Conservation (phyloP, 2,797 vertebrate genomes). For the Leptoclinus maculatus region DNA sequence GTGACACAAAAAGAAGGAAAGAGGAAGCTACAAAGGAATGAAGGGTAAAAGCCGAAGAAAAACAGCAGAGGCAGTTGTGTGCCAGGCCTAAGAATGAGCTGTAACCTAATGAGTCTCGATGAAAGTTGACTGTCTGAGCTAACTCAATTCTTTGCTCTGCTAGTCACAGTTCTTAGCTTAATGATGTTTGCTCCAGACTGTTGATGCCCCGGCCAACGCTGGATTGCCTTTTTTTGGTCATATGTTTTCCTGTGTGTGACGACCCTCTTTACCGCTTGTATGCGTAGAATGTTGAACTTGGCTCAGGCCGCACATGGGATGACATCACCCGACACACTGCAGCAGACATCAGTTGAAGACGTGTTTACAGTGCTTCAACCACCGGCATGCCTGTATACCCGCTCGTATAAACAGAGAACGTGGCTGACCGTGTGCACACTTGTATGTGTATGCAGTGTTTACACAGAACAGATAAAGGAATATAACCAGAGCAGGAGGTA, state of each 20-base stretch:
- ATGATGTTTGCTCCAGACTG: conserved; percentile 74
- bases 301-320: conserved; percentile 46
- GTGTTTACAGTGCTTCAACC: conserved; percentile 74
- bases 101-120: conserved; percentile 73
- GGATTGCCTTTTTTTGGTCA: conserved; percentile 73
- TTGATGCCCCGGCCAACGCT: conserved; percentile 56
- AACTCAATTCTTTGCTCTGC: conserved; percentile 80
- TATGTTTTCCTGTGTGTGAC: conserved; percentile 46
- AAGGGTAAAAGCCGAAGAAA: conserved; percentile 15
- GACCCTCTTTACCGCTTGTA: conserved; percentile 33
- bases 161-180: conserved; percentile 71
- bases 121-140: conserved; percentile 74
- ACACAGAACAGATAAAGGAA: conserved; percentile 65
- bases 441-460: conserved; percentile 53
- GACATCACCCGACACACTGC: conserved; percentile 70
- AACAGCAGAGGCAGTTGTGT: conserved; percentile 29
- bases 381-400: conserved; percentile 55
- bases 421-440: conserved; percentile 55
- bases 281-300: conserved; percentile 66
- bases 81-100: conserved; percentile 69
- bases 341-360: conserved; percentile 73
- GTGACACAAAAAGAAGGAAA: conserved; percentile 20
- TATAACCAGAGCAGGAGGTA: conserved; percentile 37
- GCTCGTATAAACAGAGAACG: conserved; percentile 71
- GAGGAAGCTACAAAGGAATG: conserved; percentile 20